These are phyloP conservation scores for Anthopleura sola DNA, from an alignment of 64 coral and sea anemone genomes.

Conservation along the genomic window DNA sequence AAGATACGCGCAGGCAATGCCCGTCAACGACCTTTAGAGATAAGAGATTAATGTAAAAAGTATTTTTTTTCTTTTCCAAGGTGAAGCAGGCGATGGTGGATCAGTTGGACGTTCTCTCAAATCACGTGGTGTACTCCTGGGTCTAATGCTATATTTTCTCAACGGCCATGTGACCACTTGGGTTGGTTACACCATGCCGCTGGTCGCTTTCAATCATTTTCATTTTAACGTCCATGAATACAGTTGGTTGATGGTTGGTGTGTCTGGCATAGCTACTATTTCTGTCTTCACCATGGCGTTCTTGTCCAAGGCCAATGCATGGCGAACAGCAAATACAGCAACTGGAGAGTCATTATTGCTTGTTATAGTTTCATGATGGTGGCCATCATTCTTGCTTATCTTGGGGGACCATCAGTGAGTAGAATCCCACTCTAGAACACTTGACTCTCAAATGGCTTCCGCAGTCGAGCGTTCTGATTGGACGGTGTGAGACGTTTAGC, in stretches of 20 bases:
- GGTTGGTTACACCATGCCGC: slow-evolving; percentile 58
- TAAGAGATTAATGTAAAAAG: neutral
- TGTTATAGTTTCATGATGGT: slow-evolving; percentile 51
- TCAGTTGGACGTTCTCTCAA: slow-evolving; percentile 33
- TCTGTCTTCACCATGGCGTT: slow-evolving; percentile 28
- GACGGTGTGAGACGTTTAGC: neutral
- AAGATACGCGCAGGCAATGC: too few relatives aligned
- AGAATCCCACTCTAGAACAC: too few relatives aligned
- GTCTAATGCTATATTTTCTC: slow-evolving; percentile 60
- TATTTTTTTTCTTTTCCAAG: neutral
- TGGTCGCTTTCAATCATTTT: slow-evolving; percentile 63
- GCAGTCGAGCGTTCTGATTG: neutral
- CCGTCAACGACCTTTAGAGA: neutral
- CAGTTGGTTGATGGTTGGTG: slow-evolving; percentile 71
- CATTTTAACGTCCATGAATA: slow-evolving; percentile 27
- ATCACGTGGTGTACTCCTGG: slow-evolving; percentile 56
- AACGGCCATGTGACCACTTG: slow-evolving; percentile 72
- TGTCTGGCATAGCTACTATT: slow-evolving; percentile 44
- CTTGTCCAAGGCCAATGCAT: slow-evolving; percentile 51
- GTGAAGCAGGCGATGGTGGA: neutral
- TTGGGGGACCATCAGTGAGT: slow-evolving; percentile 61
- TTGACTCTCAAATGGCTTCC: neutral
- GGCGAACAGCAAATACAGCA: slow-evolving; percentile 14
- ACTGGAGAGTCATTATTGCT: slow-evolving; percentile 23
- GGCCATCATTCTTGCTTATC: slow-evolving; percentile 46